These are phyloP conservation scores for Petaurus breviceps DNA, from an alignment of 2,113 vertebrate genomes.

Conservation along the genomic window DNA sequence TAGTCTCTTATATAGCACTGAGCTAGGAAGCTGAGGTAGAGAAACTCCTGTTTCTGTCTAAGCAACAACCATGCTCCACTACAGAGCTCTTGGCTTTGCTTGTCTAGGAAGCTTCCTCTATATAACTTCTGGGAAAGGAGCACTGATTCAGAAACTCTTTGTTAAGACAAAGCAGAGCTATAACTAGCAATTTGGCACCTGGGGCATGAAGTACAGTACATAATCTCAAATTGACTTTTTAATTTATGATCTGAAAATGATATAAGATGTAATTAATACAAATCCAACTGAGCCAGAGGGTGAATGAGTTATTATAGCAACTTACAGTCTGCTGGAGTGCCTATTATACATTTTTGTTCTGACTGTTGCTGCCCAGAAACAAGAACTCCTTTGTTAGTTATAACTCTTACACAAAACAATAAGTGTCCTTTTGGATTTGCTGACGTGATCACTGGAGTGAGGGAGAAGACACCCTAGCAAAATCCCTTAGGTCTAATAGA, in stretches of 20 bases:
- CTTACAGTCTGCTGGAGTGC: not conserved
- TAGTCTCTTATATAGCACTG: not conserved
- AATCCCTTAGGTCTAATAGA: not conserved
- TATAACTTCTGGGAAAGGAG: not conserved
- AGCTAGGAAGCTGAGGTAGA: not conserved
- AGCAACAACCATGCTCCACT: not conserved
- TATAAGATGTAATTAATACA: conserved; percentile 4
- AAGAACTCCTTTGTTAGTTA: not conserved
- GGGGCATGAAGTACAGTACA: not conserved
- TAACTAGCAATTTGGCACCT: not conserved
- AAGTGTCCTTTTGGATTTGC: not conserved
- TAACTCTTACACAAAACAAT: not conserved
- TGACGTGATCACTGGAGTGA: not conserved
- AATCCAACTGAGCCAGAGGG: not conserved
- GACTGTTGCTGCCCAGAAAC: not conserved
- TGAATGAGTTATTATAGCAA: not conserved
- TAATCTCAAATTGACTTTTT: not conserved
- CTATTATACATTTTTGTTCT: not conserved
- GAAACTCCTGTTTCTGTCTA: not conserved
- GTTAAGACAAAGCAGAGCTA: not conserved
- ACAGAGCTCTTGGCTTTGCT: not conserved
- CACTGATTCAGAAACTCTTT: not conserved
- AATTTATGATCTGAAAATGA: not conserved
- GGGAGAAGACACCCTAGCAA: not conserved
- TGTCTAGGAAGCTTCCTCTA: not conserved